phyloP scores from a whole-genome alignment of 2,797 vertebrate species.

The Syngnathus acus region DNA sequence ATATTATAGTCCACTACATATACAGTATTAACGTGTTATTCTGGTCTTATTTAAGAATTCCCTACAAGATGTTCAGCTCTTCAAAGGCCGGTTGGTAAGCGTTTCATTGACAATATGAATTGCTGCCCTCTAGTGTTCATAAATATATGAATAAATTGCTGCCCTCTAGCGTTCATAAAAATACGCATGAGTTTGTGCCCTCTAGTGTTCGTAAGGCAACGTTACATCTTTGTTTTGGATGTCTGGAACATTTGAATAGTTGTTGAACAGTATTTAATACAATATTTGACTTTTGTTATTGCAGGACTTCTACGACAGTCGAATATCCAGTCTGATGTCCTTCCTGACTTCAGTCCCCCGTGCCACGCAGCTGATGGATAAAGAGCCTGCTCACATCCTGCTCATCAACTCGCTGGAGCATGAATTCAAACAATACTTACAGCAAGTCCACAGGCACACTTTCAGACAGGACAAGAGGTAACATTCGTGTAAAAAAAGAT shows the following conservation, averaged over 20 bases:
- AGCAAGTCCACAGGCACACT: constrained; percentile 70
- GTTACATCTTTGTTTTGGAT: no score
- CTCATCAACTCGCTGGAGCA: constrained; percentile 72
- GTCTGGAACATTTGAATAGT: no score
- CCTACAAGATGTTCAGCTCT: constrained; percentile 69
- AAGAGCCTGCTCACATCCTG: constrained; percentile 59
- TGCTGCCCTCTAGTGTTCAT: constrained; percentile 44
- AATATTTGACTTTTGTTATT: neutral
- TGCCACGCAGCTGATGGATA: constrained; percentile 71
- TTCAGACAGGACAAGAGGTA: constrained; percentile 73
- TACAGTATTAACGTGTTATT: neutral
- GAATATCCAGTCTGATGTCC: constrained; percentile 65
- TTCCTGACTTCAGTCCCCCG: constrained; percentile 70
- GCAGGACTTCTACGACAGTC: constrained; percentile 70
- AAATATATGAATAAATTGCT: constrained; percentile 17
- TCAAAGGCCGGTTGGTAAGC: constrained; percentile 72
- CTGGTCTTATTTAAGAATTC: constrained; percentile 52
- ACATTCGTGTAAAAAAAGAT: neutral
- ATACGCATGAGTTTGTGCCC: no score
- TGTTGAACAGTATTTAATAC: neutral
- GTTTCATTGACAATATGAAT: neutral
- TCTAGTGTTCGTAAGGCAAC: no score
- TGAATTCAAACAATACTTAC: constrained; percentile 68
- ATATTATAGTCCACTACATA: neutral
- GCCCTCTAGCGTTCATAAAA: constrained; percentile 38